phyloP scores from a whole-genome alignment of 2,113 vertebrate species.

The Rhagologus leucostigma region DNA sequence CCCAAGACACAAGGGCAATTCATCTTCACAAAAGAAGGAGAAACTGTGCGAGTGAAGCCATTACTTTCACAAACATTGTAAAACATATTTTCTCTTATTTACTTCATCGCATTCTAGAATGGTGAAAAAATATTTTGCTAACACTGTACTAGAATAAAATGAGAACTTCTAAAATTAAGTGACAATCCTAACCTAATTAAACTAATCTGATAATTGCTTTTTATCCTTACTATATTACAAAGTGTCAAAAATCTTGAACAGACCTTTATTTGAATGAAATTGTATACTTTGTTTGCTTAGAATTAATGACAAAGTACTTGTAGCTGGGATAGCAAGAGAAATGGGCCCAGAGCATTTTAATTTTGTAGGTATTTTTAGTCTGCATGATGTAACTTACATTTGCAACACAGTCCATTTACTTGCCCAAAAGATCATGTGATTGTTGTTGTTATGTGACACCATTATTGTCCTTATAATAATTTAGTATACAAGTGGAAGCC shows the following conservation, averaged over 20 bases:
- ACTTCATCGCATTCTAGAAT: background rate
- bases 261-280: background rate
- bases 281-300: background rate
- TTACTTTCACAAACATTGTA: background rate
- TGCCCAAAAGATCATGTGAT: background rate
- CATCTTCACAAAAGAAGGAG: background rate
- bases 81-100: background rate
- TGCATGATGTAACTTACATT: background rate
- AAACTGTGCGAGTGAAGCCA: background rate
- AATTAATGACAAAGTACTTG: background rate
- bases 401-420: background rate
- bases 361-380: background rate
- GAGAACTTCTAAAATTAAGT: background rate
- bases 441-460: background rate
- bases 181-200: background rate
- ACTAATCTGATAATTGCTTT: background rate
- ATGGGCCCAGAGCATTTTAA: background rate
- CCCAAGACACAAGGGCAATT: background rate
- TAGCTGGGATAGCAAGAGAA: background rate
- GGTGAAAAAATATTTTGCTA: background rate
- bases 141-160: background rate
- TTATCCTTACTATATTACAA: background rate
- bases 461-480: slow-evolving; percentile 3
- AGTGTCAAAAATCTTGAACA: background rate
- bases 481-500: slow-evolving; percentile 28